Base-by-base conservation (phyloP, 2,113 vertebrate genomes). In the Tricholaema leucomelas region DNA sequence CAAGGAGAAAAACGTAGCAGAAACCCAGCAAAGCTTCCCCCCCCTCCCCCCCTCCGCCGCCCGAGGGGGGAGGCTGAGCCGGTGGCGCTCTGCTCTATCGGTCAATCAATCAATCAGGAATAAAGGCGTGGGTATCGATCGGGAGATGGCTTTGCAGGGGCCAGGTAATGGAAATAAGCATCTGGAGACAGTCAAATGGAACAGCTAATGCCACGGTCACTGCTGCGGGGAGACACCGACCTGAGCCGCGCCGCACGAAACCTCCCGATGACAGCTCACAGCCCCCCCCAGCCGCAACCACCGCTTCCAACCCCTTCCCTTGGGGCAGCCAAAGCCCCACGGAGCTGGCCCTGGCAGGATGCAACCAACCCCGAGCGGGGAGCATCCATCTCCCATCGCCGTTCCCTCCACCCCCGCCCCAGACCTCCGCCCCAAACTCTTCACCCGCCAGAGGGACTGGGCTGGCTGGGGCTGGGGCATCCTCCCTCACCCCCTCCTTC, bases 31-130 rank as follows among this genome's bases (percentile, higher is more conserved):
- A 30, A 85, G 40, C 10, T 38, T 23, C 76, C 64, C 58, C 30
- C 21, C 12, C 35, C 50, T n/a, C 33, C 42, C 15, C 40, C 10
- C 42, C 76, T n/a, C 40, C 58, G 25, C 19, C 12, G 38, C 50
- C 33, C 33, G 25, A 59, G 84, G 56, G 16, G 59, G 25, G 56
- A 46, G 44, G 33, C 50, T 54, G 59, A 33, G 24, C 55, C 4
- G 9, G 16, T 7, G 5, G n/a, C 9, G 59, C 33, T 64, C 76
- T 42, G 63, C 64, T 92, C 64, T 38, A 31, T 66, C 33, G 8
- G 73, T 82, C 84, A 58, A 88, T 94, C 90, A 54, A 85, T 88
- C 90, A 84, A 87, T 90, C 67, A 56, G 87, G 93, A 82, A 61
- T 63, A 60, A 28, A 52, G 58, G 61, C 10, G 2, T 6, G 7